Percentiles rank a stretch among this genome's conserved stretches.
These are phyloP conservation scores for Macheiramphus alcinus DNA, from an alignment of 2,113 vertebrate species.

Conservation along the genomic window DNA sequence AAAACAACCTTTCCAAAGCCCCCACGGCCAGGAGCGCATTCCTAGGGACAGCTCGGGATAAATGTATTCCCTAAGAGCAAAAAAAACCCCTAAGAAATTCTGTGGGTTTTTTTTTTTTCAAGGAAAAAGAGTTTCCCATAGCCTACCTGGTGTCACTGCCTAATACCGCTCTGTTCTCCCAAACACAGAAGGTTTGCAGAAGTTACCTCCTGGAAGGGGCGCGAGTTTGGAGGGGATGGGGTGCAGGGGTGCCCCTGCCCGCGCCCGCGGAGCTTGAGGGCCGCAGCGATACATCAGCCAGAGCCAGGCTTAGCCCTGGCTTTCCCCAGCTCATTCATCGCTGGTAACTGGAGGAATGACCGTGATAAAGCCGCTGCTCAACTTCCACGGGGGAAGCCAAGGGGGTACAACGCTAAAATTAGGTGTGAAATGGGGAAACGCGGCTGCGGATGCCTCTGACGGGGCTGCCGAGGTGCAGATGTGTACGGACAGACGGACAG, in stretches of 20 bases:
- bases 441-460: neutral
- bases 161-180: neutral
- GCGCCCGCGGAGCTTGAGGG: neutral
- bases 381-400: neutral
- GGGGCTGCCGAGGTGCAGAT: neutral
- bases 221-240: neutral
- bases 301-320: neutral
- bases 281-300: neutral
- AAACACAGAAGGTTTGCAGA: neutral
- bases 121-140: neutral
- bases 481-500: neutral
- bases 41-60: neutral
- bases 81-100: neutral
- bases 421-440: fast-evolving
- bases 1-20: neutral
- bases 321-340: fast-evolving
- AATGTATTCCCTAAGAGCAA: neutral
- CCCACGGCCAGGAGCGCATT: neutral
- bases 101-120: neutral
- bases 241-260: neutral
- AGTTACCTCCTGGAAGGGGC: fast-evolving
- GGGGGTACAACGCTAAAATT: neutral
- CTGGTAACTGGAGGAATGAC: neutral
- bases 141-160: neutral
- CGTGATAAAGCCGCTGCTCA: fast-evolving